Percentiles rank a stretch among this genome's conserved stretches.
phyloP scores from a whole-genome alignment of 1,140 invertebrate genomes.

The Drosophila suzukii region DNA sequence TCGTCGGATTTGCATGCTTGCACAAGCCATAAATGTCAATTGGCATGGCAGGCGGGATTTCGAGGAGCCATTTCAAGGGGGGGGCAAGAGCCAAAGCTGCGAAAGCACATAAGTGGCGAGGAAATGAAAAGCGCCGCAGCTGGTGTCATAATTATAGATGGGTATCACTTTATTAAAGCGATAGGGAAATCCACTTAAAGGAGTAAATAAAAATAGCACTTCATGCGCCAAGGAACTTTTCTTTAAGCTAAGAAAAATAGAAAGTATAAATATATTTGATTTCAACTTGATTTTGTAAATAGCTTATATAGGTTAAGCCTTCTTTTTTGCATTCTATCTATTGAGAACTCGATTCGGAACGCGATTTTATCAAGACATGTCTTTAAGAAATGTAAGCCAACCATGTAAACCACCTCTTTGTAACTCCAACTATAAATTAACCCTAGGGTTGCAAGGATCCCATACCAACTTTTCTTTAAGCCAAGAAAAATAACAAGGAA shows the following conservation, averaged over 20 bases:
- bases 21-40: constrained; percentile 81
- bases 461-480: neutral
- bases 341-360: no score
- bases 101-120: constrained; percentile 37
- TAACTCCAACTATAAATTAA: no score
- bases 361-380: no score
- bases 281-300: no score
- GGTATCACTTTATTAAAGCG: constrained; percentile 34
- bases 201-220: constrained; percentile 2
- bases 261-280: no score
- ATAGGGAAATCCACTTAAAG: constrained; percentile 20
- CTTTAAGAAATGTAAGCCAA: no score
- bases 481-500: neutral
- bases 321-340: no score
- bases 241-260: neutral
- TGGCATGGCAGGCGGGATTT: constrained; percentile 42
- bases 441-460: no score
- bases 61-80: constrained; percentile 1
- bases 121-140: constrained; percentile 51
- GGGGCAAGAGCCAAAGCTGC: constrained; percentile 8
- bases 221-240: neutral
- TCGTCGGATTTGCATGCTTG: constrained; percentile 70
- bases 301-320: no score
- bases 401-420: no score
- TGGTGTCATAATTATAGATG: constrained; percentile 57